Base-by-base conservation (phyloP, 2,888 invertebrate genomes). In the Epistrophella euchroma region DNA sequence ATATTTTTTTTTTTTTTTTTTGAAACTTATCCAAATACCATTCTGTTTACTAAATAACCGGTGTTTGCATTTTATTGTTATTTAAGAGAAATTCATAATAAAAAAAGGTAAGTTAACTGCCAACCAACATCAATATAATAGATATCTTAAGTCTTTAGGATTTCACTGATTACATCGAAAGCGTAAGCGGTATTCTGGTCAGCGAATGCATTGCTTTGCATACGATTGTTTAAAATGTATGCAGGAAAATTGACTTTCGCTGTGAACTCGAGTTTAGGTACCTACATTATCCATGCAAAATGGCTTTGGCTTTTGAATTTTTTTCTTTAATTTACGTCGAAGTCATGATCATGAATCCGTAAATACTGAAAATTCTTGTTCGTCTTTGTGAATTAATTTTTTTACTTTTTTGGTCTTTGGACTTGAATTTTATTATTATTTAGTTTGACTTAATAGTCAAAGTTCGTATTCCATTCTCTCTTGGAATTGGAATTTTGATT, bases 71-170 rank as follows among this genome's bases (percentile, higher is more conserved):
- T 68, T 68, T 50, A 13, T 50, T 68, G 37, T 37, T 40, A 82
- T 66, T 13, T 22, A 37, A 74, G 70, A 74, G 70, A 71, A 79
- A 70, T 56, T 47, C 37, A 43, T 43, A 47, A 13, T 15, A 52
- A 50, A 37, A 43, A 50, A 84, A 83, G 83, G 83, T 84, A 79
- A 64, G 83, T 77, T 52, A 43, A 68, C 22, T 64, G 37, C 62
- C 37, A 52, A 22, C n/a, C 35, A n/a, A 25, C 10, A 22, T 22
- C n/a, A 32, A 10, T 28, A 35, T 43, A 17, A 62, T 25, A 52
- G 15, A 62, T 55, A 7, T 11, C 4, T 62, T 11, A 47, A 64
- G 22, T 4, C 47, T 68, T 17, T 40, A 47, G 37, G 55, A 70
- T 75, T 71, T 71, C 64, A 64, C 62, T 52, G 6, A 62, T 35